phyloP scores from a whole-genome alignment of 2,888 invertebrate genomes.

The Eupithecia tripunctaria region DNA sequence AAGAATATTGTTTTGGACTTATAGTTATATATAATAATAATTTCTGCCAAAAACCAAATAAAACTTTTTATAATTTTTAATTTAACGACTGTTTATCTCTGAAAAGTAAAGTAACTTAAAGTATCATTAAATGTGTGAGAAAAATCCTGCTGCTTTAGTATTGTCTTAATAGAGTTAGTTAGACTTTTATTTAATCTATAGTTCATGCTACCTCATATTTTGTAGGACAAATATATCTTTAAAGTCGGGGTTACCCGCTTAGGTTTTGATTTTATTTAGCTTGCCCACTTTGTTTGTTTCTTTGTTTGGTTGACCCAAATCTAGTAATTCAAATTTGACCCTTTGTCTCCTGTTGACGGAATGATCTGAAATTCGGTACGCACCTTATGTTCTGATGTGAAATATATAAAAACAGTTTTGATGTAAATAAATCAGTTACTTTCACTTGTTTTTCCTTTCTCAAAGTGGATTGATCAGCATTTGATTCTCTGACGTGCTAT shows the following conservation, averaged over 20 bases:
- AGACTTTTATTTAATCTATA: background rate
- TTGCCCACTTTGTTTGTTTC: too few relatives aligned
- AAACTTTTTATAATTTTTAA: background rate
- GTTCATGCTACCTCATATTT: background rate
- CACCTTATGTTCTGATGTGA: too few relatives aligned
- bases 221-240: background rate
- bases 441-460: background rate
- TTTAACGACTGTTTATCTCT: background rate
- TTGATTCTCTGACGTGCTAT: constrained; percentile 35
- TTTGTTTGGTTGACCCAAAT: too few relatives aligned
- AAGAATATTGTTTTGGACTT: background rate
- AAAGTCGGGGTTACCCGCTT: too few relatives aligned
- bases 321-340: too few relatives aligned
- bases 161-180: background rate
- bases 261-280: too few relatives aligned
- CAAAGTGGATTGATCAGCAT: background rate
- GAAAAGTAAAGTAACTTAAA: background rate
- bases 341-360: too few relatives aligned
- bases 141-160: background rate
- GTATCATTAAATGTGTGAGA: background rate
- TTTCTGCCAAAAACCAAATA: background rate
- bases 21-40: background rate
- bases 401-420: too few relatives aligned
- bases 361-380: too few relatives aligned
- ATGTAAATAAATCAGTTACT: too few relatives aligned